Conservation (phyloP, 2,797 vertebrate genomes). For the Ibycter americanus region DNA sequence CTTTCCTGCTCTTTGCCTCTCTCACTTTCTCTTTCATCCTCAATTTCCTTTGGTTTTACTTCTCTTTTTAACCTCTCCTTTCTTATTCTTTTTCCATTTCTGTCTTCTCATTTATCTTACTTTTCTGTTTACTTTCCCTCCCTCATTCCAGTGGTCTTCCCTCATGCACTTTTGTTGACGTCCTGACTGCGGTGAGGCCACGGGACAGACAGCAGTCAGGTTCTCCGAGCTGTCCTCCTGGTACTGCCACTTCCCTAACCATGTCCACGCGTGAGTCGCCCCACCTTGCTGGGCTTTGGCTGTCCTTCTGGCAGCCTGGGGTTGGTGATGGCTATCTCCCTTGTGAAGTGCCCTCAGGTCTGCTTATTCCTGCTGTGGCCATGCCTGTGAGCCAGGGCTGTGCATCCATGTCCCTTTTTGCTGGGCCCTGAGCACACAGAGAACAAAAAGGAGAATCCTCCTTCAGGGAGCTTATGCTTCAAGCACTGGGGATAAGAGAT, state of each 20-base stretch:
- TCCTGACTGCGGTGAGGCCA: not conserved
- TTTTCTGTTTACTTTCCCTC: not conserved
- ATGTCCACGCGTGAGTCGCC: not conserved
- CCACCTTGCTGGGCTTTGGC: not conserved
- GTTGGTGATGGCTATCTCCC: not conserved
- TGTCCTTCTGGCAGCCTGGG: not conserved
- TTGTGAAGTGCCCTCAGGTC: not conserved
- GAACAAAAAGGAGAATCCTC: not conserved
- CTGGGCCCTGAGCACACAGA: not conserved
- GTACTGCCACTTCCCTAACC: not conserved
- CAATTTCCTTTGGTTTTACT: not conserved
- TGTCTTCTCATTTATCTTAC: not conserved
- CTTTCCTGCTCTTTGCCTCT: not conserved
- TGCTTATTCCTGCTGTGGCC: not conserved
- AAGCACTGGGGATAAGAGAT: not conserved
- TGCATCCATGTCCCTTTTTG: not conserved
- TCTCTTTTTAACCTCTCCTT: not conserved
- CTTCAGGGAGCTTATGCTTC: not conserved
- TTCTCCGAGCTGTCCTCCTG: not conserved
- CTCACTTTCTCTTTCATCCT: not conserved
- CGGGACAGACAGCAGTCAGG: fast-evolving
- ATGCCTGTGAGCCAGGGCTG: fast-evolving
- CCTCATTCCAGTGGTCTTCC: not conserved
- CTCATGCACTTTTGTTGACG: not conserved
- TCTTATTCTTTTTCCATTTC: not conserved